Percentiles rank a stretch among this genome's conserved stretches.
These are phyloP conservation scores for Parasteatoda lunata DNA, from an alignment of 2,888 invertebrate species.

Conservation along the genomic window DNA sequence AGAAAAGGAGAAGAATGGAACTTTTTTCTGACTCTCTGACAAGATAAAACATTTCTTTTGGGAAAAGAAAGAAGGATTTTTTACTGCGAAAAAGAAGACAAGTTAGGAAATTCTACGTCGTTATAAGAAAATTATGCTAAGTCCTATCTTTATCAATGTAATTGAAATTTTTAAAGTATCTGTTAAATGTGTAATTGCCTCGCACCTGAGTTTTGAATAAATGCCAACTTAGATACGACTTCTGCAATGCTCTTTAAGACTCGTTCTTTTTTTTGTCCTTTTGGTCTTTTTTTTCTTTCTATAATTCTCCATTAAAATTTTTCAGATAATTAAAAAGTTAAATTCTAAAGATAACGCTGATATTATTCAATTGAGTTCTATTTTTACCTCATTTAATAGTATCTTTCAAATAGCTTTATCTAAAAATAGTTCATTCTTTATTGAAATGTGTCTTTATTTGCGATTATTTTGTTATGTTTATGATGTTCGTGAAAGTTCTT, in stretches of 20 bases:
- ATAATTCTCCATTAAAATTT: no score
- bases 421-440: no score
- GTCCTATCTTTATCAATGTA: slow-evolving; percentile 19
- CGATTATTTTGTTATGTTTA: no score
- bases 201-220: slow-evolving; percentile 41
- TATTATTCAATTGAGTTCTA: no score
- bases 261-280: no score
- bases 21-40: slow-evolving; percentile 42
- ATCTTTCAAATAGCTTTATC: no score
- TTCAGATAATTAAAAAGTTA: no score
- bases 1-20: slow-evolving; percentile 29
- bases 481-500: no score
- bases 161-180: slow-evolving; percentile 18
- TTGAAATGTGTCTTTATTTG: no score
- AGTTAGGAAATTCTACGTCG: slow-evolving; percentile 22
- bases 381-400: no score
- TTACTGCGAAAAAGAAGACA: slow-evolving; percentile 13
- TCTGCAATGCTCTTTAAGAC: slow-evolving; percentile 7
- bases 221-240: slow-evolving; percentile 37
- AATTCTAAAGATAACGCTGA: no score
- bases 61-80: slow-evolving; percentile 18
- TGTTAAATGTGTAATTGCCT: not conserved
- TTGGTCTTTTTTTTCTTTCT: no score
- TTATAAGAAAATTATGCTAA: slow-evolving; percentile 51
- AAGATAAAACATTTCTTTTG: slow-evolving; percentile 47